A percentile compares a stretch with the other conserved stretches of the same genome.
phyloP scores from a whole-genome alignment of 2,797 vertebrate species.

The Falco novaeseelandiae region DNA sequence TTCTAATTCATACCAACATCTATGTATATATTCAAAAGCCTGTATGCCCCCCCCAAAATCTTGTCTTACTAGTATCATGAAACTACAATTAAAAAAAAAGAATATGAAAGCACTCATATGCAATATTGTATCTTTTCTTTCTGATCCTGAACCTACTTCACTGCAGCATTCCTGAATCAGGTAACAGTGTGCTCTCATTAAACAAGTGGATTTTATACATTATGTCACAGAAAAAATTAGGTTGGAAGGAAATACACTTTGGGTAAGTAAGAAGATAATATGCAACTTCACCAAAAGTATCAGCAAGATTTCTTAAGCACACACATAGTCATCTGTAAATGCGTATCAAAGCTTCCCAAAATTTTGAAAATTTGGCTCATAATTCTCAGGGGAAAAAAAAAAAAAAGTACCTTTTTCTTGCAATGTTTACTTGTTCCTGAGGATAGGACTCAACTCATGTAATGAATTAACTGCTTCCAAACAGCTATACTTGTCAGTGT shows the following conservation, averaged over 20 bases:
- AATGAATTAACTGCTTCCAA: background rate
- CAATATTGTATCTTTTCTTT: background rate
- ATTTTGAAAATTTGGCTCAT: background rate
- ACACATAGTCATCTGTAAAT: background rate
- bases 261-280: background rate
- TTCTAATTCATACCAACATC: background rate
- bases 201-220: background rate
- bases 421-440: background rate
- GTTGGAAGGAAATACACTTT: background rate
- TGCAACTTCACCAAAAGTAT: background rate
- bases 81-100: background rate
- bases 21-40: background rate
- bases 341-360: background rate
- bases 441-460: background rate
- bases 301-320: background rate
- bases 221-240: background rate
- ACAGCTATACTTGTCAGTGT: background rate
- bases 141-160: background rate
- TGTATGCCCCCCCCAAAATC: accelerated
- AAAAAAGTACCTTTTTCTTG: background rate
- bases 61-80: background rate
- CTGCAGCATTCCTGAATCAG: background rate
- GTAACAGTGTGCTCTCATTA: background rate
- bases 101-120: background rate
- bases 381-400: background rate